Percentiles rank a stretch among this genome's conserved stretches.
Evolutionary conservation across 1,140 invertebrate genomes (phyloP).

Genomic region (Dolichoris vasculosae): DNA sequence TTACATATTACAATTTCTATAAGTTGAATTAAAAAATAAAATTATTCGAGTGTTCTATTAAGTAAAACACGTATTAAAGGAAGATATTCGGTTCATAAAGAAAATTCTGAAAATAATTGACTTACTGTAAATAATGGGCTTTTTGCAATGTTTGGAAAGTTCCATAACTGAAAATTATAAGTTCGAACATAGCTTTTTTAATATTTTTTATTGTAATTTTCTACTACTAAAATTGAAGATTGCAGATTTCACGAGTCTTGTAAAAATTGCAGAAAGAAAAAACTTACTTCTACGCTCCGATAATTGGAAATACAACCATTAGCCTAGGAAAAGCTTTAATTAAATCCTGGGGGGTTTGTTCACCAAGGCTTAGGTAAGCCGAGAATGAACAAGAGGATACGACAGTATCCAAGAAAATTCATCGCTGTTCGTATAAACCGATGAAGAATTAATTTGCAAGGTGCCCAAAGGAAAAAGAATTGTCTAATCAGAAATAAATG

Average conservation of each 20-base stretch:
- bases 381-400: neutral
- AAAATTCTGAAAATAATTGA: too few species aligned
- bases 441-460: conserved; percentile 42
- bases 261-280: neutral
- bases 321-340: conserved; percentile 16
- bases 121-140: too few species aligned
- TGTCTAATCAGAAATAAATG: neutral
- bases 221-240: neutral
- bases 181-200: neutral
- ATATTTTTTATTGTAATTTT: neutral
- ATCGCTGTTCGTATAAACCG: neutral
- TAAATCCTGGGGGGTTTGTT: conserved; percentile 11
- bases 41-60: too few species aligned
- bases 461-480: conserved; percentile 42
- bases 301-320: conserved; percentile 19
- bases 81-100: too few species aligned
- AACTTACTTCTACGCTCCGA: neutral
- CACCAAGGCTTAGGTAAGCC: neutral
- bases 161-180: too few species aligned
- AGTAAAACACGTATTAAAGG: too few species aligned
- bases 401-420: conserved; percentile 28
- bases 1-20: neutral
- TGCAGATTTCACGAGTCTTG: neutral
- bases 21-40: too few species aligned
- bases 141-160: too few species aligned